A percentile compares a stretch with the other conserved stretches of the same genome.
These are phyloP conservation scores for Iphiclides podalirius DNA, from an alignment of 2,888 invertebrate genomes.

Conservation along the genomic window DNA sequence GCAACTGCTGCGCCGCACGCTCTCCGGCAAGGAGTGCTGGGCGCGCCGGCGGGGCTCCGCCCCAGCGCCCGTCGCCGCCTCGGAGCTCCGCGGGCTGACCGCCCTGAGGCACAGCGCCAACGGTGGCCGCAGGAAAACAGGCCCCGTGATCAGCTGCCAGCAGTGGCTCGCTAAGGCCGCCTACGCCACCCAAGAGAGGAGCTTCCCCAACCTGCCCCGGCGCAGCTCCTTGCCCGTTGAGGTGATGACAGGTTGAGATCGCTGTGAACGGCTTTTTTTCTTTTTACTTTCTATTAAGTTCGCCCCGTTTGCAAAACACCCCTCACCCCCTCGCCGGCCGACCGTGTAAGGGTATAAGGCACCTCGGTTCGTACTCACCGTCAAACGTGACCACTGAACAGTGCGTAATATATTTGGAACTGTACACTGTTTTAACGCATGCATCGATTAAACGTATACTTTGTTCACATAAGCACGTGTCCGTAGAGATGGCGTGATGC, in stretches of 20 bases:
- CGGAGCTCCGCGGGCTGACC: slow-evolving; percentile 45
- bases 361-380: no score
- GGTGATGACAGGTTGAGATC: slow-evolving; percentile 62
- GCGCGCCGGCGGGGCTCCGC: slow-evolving; percentile 58
- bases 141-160: slow-evolving; percentile 45
- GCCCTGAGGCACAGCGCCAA: slow-evolving; percentile 45
- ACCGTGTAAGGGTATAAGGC: no score
- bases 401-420: no score
- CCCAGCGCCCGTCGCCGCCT: slow-evolving; percentile 48
- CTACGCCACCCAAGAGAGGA: slow-evolving; percentile 40
- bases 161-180: slow-evolving; percentile 52
- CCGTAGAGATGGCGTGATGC: no score
- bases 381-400: no score
- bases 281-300: slow-evolving; percentile 31
- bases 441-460: no score
- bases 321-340: no score
- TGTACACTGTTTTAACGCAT: no score
- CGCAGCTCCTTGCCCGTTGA: slow-evolving; percentile 68
- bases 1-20: slow-evolving; percentile 45
- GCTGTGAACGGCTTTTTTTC: slow-evolving; percentile 39
- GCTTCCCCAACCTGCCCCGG: slow-evolving; percentile 42
- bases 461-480: no score
- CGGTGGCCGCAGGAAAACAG: slow-evolving; percentile 46
- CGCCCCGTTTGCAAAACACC: no score
- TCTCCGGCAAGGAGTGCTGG: slow-evolving; percentile 47